Conservation (phyloP, 2,888 invertebrate species). For the Ypsolopha sequella region DNA sequence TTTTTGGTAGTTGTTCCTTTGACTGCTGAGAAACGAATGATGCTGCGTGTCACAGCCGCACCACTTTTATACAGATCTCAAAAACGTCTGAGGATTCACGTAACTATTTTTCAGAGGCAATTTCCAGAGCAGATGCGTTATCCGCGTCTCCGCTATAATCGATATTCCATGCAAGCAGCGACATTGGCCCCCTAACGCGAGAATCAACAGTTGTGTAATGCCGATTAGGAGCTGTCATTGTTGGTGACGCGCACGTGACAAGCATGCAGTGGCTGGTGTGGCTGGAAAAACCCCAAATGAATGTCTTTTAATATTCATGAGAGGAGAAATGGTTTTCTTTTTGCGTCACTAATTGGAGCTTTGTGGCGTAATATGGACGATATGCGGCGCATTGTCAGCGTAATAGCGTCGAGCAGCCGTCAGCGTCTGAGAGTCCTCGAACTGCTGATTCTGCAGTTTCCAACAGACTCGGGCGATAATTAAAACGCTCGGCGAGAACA, state of each 20-base stretch:
- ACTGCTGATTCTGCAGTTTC: conserved; percentile 13
- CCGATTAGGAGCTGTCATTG: conserved; percentile 63
- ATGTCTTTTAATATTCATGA: conserved; percentile 52
- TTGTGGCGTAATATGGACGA: conserved; percentile 15
- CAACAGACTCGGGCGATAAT: conserved; percentile 17
- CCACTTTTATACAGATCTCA: conserved; percentile 45
- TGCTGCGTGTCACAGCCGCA: conserved; percentile 27
- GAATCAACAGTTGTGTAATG: conserved; percentile 53
- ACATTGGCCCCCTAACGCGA: conserved; percentile 59
- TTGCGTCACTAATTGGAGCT: conserved; percentile 30
- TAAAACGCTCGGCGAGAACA: conserved; percentile 16
- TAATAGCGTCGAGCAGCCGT: conserved; percentile 14
- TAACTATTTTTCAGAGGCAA: conserved; percentile 31
- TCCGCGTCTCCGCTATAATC: conserved; percentile 34
- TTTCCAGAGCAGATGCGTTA: conserved; percentile 47
- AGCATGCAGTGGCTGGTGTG: conserved; percentile 21
- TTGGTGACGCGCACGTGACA: conserved; percentile 42
- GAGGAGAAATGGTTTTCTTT: conserved; percentile 42
- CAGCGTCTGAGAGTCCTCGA: conserved; percentile 15
- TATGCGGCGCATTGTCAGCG: conserved; percentile 20
- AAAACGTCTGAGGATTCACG: conserved; percentile 15
- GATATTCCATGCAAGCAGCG: conserved; percentile 54
- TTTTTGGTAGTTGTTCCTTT: conserved; percentile 31
- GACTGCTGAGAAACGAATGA: conserved; percentile 48
- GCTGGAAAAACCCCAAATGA: conserved; percentile 38